phyloP scores from a whole-genome alignment of 2,113 vertebrate genomes.

The Oryctolagus cuniculus region DNA sequence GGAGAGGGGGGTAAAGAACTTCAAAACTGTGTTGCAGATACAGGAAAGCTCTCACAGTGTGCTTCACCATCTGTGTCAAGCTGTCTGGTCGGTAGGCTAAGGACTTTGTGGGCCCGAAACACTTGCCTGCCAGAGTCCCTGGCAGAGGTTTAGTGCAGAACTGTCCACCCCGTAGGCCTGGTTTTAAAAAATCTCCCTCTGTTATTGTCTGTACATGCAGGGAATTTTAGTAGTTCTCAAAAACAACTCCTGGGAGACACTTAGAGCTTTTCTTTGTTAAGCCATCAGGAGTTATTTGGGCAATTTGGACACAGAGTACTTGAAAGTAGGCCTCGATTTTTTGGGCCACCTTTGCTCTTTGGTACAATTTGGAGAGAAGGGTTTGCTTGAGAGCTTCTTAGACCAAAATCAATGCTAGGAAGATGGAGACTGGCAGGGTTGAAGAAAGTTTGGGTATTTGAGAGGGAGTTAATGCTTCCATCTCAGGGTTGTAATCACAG shows the following conservation, averaged over 20 bases:
- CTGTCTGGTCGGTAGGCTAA: background rate
- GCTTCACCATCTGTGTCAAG: background rate
- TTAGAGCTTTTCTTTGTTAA: conserved; percentile 14
- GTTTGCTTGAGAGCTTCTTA: background rate
- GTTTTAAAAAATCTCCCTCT: background rate
- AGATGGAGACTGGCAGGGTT: background rate
- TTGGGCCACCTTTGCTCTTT: background rate
- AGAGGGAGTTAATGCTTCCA: background rate
- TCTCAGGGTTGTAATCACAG: background rate
- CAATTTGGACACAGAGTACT: background rate
- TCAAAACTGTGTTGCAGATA: background rate
- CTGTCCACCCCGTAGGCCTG: background rate
- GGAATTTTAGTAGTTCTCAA: background rate
- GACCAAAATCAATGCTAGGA: background rate
- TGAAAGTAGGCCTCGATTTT: background rate
- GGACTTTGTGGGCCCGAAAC: background rate
- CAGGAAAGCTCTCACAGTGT: background rate
- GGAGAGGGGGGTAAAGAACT: background rate
- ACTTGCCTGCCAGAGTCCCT: background rate
- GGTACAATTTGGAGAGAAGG: background rate
- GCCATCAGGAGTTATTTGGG: background rate
- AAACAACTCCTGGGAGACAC: background rate
- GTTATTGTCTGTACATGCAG: background rate
- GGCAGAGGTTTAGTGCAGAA: background rate
- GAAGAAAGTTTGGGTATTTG: background rate